Percentiles rank a stretch among this genome's conserved stretches.
These are phyloP conservation scores for Etia nguti DNA, from an alignment of 2,113 vertebrate genomes.

Conservation along the genomic window DNA sequence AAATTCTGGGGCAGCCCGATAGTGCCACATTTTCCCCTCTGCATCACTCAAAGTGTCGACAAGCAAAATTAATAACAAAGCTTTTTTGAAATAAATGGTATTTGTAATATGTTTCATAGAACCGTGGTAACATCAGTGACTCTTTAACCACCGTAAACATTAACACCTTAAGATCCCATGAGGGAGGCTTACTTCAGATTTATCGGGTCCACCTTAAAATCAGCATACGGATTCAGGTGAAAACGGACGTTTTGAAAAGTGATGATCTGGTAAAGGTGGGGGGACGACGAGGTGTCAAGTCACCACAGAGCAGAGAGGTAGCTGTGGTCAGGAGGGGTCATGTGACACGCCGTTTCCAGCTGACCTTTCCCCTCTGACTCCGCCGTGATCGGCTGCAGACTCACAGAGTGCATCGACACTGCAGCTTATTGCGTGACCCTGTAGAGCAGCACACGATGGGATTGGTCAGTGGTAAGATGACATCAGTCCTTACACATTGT, in stretches of 20 bases:
- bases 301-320: neutral
- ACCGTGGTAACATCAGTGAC: neutral
- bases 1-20: neutral
- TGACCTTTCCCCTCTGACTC: neutral
- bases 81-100: neutral
- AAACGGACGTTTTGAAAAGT: neutral
- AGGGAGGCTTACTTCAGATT: neutral
- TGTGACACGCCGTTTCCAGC: neutral
- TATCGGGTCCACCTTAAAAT: neutral
- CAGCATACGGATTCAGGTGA: neutral
- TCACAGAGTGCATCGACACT: neutral
- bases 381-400: neutral
- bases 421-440: neutral
- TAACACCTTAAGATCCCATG: neutral
- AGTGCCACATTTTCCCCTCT: neutral
- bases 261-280: neutral
- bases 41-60: neutral
- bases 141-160: neutral
- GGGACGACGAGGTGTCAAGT: neutral
- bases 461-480: neutral
- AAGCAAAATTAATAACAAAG: neutral
- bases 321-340: neutral
- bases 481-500: slow-evolving; percentile 77
- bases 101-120: neutral
- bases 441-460: neutral